Conservation (phyloP, 2,797 vertebrate species). For the Graptemys geographica region DNA sequence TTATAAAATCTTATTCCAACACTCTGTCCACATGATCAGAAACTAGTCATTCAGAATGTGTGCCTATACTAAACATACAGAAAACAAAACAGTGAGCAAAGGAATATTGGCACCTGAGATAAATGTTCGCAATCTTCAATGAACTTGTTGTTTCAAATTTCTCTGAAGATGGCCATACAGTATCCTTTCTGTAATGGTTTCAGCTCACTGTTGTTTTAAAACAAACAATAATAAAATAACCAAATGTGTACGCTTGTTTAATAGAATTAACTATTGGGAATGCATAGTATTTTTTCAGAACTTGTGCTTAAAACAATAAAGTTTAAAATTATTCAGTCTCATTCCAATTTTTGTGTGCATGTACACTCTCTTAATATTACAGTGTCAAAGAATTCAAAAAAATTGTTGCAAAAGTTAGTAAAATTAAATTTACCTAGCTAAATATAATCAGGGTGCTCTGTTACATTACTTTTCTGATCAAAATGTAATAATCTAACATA, state of each 20-base stretch:
- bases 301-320: slow-evolving; percentile 68
- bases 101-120: neutral
- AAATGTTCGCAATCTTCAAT: neutral
- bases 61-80: neutral
- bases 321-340: slow-evolving; percentile 21
- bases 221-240: neutral
- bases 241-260: slow-evolving; percentile 59
- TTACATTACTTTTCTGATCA: no score
- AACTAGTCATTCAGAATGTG: neutral
- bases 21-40: slow-evolving; percentile 1
- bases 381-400: fast-evolving
- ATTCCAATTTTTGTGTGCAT: fast-evolving
- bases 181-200: slow-evolving; percentile 40
- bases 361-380: neutral
- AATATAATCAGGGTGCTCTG: neutral
- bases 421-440: fast-evolving
- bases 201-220: neutral
- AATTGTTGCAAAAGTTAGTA: fast-evolving
- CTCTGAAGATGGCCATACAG: slow-evolving; percentile 20
- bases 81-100: neutral
- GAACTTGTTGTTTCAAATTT: neutral
- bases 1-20: slow-evolving; percentile 44
- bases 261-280: slow-evolving; percentile 54
- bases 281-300: slow-evolving; percentile 70
- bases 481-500: fast-evolving